Evolutionary conservation across 1,140 invertebrate genomes (phyloP).

Genomic region (Scaptomyza hsui): DNA sequence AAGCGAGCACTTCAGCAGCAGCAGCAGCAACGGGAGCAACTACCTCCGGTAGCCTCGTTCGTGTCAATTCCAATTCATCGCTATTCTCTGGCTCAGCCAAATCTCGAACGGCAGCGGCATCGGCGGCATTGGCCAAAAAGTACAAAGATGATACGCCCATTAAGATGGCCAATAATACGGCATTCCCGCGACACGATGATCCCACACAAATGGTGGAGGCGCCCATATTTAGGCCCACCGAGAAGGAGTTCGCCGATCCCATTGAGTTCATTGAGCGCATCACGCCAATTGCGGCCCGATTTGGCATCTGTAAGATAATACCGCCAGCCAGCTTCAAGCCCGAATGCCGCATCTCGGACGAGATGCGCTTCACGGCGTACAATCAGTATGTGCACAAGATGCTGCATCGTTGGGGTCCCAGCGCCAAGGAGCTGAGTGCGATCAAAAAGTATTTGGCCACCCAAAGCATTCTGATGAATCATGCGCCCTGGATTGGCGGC

Average conservation of each 20-base stretch:
- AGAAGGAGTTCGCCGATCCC: slow-evolving; percentile 95
- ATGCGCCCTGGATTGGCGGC: slow-evolving; percentile 93
- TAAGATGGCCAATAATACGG: slow-evolving; percentile 85
- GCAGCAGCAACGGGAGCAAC: slow-evolving; percentile 19
- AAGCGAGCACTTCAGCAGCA: slow-evolving; percentile 79
- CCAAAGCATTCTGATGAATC: slow-evolving; percentile 90
- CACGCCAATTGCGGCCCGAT: slow-evolving; percentile 90
- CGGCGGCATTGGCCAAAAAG: slow-evolving; percentile 62
- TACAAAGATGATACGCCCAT: slow-evolving; percentile 82
- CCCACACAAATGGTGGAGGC: slow-evolving; percentile 90
- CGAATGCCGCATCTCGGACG: slow-evolving; percentile 93
- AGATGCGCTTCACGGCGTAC: slow-evolving; percentile 94
- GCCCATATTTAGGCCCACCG: slow-evolving; percentile 92
- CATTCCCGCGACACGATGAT: slow-evolving; percentile 85
- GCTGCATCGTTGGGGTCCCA: slow-evolving; percentile 94
- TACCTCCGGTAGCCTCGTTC: slow-evolving; percentile 49
- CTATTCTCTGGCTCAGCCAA: slow-evolving; percentile 76
- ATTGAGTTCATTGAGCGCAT: slow-evolving; percentile 95
- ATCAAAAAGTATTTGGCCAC: slow-evolving; percentile 93
- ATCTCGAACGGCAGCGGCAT: slow-evolving; percentile 60
- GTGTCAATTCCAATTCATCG: slow-evolving; percentile 78
- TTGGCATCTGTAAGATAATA: slow-evolving; percentile 94
- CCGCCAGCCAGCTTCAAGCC: slow-evolving; percentile 95
- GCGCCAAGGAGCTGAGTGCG: slow-evolving; percentile 93
- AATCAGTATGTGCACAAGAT: slow-evolving; percentile 97